Base-by-base conservation (phyloP, 2,888 invertebrate species). In the Beris chalybata region DNA sequence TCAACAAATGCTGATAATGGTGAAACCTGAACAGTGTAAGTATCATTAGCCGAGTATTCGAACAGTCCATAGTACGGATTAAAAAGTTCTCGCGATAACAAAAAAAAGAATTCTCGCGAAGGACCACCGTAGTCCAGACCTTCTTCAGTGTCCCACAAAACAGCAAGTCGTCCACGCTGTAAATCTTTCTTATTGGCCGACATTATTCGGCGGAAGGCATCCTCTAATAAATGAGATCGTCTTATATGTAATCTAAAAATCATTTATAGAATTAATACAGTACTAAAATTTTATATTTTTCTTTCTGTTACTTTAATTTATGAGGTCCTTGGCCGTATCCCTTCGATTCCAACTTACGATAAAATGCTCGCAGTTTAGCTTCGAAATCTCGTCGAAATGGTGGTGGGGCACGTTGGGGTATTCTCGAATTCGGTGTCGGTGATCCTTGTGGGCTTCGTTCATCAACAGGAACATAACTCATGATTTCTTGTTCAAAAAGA, bases 31-130 rank as follows among this genome's bases (percentile, higher is more conserved):
- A 97, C 97, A 5, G 97, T 97, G 79, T 97, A 97, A 0, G 96
- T 96, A 77, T 98, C 97, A 77, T 96, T 96, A 55, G 97, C 97
- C 0, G 97, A 96, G 79, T 98, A 98, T 82, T 98, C 97, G 81
- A 98, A 98, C 68, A 97, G 86, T 0, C 97, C 97, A 75, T 98
- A 97, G 81, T 97, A 97, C 0, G 98, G 98, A 84, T 98, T 97
- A 83, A 98, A 98, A 9, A 98, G 86, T 79, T 98, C 96, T 64
- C 97, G 85, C 0, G 97, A 97, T n/a, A 98, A 84, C 32, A 98
- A 87, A 82, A 97, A 97, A 87, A 98, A 98, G 83, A 98, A 97
- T 82, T 98, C 98, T 32, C 97, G 85, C 11, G 96, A 96, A 2
- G 97, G 97, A 1, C 98, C 98, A 53, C 98, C 97, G 80, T 98